phyloP scores from a whole-genome alignment of 2,888 invertebrate genomes.

The Acanthosepion esculentum region DNA sequence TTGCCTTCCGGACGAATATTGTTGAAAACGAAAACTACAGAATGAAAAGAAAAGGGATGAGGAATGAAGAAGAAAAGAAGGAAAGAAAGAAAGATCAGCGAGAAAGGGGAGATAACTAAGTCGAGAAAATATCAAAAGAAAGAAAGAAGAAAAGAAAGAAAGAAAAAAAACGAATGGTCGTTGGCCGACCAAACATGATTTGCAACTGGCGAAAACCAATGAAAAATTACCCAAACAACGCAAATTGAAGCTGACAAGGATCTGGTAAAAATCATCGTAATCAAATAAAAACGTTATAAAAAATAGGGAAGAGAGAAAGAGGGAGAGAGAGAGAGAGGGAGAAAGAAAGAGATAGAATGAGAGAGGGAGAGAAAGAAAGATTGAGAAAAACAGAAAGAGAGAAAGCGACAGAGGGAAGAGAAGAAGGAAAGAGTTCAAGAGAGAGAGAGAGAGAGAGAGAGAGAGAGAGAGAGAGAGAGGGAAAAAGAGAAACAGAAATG shows the following conservation, averaged over 20 bases:
- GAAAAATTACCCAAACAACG: slow-evolving; percentile 33
- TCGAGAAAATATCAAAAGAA: not conserved
- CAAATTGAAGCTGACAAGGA: slow-evolving; percentile 18
- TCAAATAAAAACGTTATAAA: not conserved
- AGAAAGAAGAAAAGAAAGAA: not conserved
- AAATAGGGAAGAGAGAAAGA: not conserved
- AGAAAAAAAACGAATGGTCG: not conserved
- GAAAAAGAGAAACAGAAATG: no score
- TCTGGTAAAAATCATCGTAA: slow-evolving; percentile 33
- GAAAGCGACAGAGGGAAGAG: no score
- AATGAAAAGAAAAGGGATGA: not conserved
- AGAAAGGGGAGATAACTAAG: not conserved
- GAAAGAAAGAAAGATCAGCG: not conserved
- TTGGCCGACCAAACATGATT: not conserved
- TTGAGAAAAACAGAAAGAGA: no score
- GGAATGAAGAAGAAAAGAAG: not conserved
- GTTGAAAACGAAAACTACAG: not conserved
- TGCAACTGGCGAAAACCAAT: not conserved
- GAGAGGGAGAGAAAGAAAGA: no score
- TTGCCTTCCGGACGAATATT: not conserved
- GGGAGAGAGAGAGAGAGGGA: not conserved
- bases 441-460: no score
- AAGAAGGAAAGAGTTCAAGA: no score
- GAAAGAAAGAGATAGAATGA: no score
- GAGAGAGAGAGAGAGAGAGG: rapidly evolving